Evolutionary conservation across 2,888 invertebrate species (phyloP), one percentile per base, ranked within the genome.

Genomic region (Eristalis pertinax): DNA sequence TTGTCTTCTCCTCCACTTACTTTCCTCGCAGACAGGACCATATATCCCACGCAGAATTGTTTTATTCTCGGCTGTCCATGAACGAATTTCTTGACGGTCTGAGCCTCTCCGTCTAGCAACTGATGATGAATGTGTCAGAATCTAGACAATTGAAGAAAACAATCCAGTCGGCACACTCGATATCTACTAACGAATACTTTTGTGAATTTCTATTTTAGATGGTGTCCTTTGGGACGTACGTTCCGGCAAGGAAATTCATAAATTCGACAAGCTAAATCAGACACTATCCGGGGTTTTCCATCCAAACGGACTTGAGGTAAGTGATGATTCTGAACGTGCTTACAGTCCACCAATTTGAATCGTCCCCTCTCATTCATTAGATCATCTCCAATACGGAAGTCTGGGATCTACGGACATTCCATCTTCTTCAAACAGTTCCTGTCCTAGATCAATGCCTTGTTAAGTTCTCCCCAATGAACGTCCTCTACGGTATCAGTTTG

Each of bases 381-480:
- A 96, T 99, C 58, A 97, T 99, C 91, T 98, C 99, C 76, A 99
- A 99, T 92, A 98, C 99, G 0, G 99, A 99, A 95, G 98, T 99
- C 74, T 99, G 99, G 99, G 99, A 99, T 92, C 93, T 99, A 32
- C 94, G 99, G 89, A 99, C 98, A 60, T 99, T 98, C 93, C 98
- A 98, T 91, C 94, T 99, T 60, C 93, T 99, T 43, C 96, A 98
- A 92, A 99, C 99, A 0, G 99, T 99, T 70, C 97, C 99, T 0
- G 96, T 97, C 0, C 94, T 99, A 87, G 98, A 99, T 92, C 98
- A 98, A 92, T 98, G 98, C 67, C 93, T 95, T 92, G 96, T 99
- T 5, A 95, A 96, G 83, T 99, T 99, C 93, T 98, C 98, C 80
- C 96, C 97, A 2, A 94, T 96, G 75, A 96, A 96, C 90, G 97